Base-by-base conservation (phyloP, 2,888 invertebrate genomes). In the Tineola bisselliella region DNA sequence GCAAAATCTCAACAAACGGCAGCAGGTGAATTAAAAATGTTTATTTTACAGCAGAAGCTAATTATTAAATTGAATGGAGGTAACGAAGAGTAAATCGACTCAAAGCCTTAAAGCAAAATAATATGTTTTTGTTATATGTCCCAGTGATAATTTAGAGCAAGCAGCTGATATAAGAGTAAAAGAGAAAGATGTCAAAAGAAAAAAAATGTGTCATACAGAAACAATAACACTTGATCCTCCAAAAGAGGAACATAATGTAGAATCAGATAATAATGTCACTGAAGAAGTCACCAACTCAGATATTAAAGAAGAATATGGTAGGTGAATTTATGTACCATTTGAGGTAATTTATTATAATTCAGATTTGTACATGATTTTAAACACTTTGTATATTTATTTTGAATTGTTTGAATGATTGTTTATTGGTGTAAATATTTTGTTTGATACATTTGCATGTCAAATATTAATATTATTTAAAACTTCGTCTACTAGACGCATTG, bases 1-100 rank as follows among this genome's bases (percentile, higher is more conserved):
- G 92, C 0, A 90, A 91, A 64, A 89, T 88, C 0, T 90, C 90
- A 0, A 88, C 88, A 1, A 87, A 89, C 66, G 87, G 83, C 58
- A 89, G 88, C 78, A 88, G 89, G 90, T 90, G 72, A 77, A 71
- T 70, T 48, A 38, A 38, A 10, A 12, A 38, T 10, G 10, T 38
- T 38, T 38, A 38, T 25, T 2, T 25, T 4, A 25, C 25, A 25
- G 25, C 2, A 25, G 6, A 25, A 6, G 25, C 25, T 25, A 25
- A 25, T 25, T 25, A 25, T 25, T 25, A 25, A 25, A 25, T 25
- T 25, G 25, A 25, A 25, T 6, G 25, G 25, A 25, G 25, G 25
- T 25, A 25, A 25, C 6, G 2, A 4, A 6, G 2, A 25, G 25
- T 6, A 25, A 25, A 25, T 25, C 25, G 6, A 25, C 25, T 25